Base-by-base conservation (phyloP, 2,888 invertebrate genomes). In the Tinea trinotella region DNA sequence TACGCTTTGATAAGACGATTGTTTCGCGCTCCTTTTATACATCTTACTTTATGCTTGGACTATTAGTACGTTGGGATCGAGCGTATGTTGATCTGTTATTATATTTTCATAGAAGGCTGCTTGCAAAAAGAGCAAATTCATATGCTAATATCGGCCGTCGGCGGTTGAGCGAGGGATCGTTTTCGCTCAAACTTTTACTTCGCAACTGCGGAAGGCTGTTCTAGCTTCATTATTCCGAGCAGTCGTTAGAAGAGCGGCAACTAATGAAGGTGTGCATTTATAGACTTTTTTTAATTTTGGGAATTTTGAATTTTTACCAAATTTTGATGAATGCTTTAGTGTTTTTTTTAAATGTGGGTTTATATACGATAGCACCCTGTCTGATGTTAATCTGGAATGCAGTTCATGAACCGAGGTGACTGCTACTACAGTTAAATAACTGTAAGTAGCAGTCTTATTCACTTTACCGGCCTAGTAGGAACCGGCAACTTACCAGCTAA, bases 61-160 rank as follows among this genome's bases (percentile, higher is more conserved):
- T 70, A 76, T 76, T 73, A 74, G 71, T 70, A 66, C 67, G 61
- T 13, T 12, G 50, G 22, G 63, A 68, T 73, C 70, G 70, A 68
- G 66, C 69, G 68, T 67, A 68, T 68, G 68, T 34, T 48, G 52
- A 36, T 68, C 76, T 55, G 55, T 50, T 71, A 84, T 83, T 81
- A 84, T 76, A 73, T 83, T 84, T 84, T 85, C 82, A 83, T 84
- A 84, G 74, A 74, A 83, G 71, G 72, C 71, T 84, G 83, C 68
- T 70, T 72, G 74, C 78, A 74, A 76, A 77, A 76, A 76, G 74
- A 54, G 48, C 13, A 18, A n/a, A 13, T 3, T 13, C 24, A 54
- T 57, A 63, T 57, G 63, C 67, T 19, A 19, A 46, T 4, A 6
- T 17, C 17, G 17, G 19, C 19, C 19, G 46, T 46, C 2, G 1